phyloP scores from a whole-genome alignment of 2,888 invertebrate genomes.

The Orthonychiurus folsomi region DNA sequence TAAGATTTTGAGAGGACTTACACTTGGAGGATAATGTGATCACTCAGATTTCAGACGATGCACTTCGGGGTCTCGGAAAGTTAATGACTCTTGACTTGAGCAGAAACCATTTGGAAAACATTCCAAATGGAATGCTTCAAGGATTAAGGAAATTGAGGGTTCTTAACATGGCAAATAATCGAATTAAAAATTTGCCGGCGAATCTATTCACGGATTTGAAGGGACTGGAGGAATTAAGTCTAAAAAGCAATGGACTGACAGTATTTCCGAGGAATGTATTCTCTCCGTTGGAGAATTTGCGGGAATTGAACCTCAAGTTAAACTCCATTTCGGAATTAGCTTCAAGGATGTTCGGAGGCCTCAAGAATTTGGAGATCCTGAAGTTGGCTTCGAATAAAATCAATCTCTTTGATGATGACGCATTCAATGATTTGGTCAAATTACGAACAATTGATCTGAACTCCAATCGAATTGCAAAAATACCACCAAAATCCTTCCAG shows the following conservation, averaged over 20 bases:
- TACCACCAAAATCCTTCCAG: slow-evolving; percentile 52
- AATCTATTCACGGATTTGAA: slow-evolving; percentile 31
- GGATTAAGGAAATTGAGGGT: slow-evolving; percentile 67
- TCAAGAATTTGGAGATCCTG: slow-evolving; percentile 43
- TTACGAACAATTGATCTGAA: slow-evolving; percentile 66
- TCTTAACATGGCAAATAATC: slow-evolving; percentile 57
- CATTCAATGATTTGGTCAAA: slow-evolving; percentile 59
- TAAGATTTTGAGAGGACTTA: slow-evolving; percentile 44
- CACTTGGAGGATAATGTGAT: slow-evolving; percentile 69
- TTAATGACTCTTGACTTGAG: slow-evolving; percentile 69
- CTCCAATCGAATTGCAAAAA: slow-evolving; percentile 64
- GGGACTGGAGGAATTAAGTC: slow-evolving; percentile 34
- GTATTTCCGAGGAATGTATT: slow-evolving; percentile 33
- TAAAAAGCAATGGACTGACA: slow-evolving; percentile 39
- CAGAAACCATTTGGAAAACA: slow-evolving; percentile 58
- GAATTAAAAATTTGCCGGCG: slow-evolving; percentile 34
- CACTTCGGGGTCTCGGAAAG: slow-evolving; percentile 61
- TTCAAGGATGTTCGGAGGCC: slow-evolving; percentile 27
- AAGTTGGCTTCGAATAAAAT: slow-evolving; percentile 66
- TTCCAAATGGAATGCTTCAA: slow-evolving; percentile 68
- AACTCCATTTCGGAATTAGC: slow-evolving; percentile 33
- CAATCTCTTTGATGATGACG: slow-evolving; percentile 57
- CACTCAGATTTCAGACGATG: slow-evolving; percentile 59
- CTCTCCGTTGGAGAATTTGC: slow-evolving; percentile 24
- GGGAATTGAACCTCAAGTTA: slow-evolving; percentile 35